Conservation (phyloP, 2,888 invertebrate genomes). For the Agriopis aurantiaria region DNA sequence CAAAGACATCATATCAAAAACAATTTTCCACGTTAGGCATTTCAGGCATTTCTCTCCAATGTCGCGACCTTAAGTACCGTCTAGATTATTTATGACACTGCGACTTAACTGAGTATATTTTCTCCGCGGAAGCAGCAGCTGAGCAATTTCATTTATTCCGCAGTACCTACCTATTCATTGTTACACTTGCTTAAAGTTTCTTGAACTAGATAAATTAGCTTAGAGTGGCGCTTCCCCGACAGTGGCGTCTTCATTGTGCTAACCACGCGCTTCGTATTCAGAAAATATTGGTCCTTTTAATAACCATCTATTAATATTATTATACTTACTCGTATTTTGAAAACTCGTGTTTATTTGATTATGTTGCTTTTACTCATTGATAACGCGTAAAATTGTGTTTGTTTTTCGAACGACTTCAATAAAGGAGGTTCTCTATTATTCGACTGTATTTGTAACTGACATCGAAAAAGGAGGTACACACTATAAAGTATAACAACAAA, state of each 20-base stretch:
- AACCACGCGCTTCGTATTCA: conserved; percentile 32
- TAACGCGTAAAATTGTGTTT: too few species aligned
- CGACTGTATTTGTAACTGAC: too few species aligned
- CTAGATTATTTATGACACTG: conserved; percentile 30
- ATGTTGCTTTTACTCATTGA: too few species aligned
- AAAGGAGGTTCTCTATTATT: too few species aligned
- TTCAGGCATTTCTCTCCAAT: conserved; percentile 4
- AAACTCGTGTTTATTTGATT: background rate
- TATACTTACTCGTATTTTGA: too few species aligned
- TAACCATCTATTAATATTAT: background rate
- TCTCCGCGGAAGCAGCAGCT: conserved; percentile 54
- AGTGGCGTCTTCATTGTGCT: conserved; percentile 40
- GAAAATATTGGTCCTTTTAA: conserved; percentile 6
- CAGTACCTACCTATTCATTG: conserved; percentile 58
- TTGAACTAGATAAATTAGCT: conserved; percentile 61
- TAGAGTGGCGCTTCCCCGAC: conserved; percentile 39
- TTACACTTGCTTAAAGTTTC: conserved; percentile 57
- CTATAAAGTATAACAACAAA: too few species aligned
- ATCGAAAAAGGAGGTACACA: too few species aligned
- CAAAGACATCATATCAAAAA: too few species aligned
- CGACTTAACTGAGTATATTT: conserved; percentile 53
- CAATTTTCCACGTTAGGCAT: too few species aligned
- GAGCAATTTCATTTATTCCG: conserved; percentile 68
- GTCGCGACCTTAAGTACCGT: conserved; percentile 31
- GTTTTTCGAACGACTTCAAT: too few species aligned